Evolutionary conservation across 2,113 vertebrate species (phyloP).

Genomic region (Coptodon bakossiorum): DNA sequence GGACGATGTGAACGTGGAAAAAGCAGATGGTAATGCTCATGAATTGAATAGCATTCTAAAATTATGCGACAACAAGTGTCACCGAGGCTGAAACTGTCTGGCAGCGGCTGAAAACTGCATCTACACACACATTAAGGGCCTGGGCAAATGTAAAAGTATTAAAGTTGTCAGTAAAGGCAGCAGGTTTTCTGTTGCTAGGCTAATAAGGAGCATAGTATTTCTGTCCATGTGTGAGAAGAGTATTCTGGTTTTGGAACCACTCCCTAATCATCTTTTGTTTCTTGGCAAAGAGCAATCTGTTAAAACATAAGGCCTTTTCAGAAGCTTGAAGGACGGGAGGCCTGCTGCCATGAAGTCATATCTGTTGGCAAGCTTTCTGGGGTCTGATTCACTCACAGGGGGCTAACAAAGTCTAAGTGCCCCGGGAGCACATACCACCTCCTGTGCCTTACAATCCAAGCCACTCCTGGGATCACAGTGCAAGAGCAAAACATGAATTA

Average conservation of each 20-base stretch:
- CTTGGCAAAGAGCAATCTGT: conserved; percentile 61
- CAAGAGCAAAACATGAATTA: conserved; percentile 15
- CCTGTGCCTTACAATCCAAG: conserved; percentile 17
- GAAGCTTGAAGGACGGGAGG: conserved; percentile 35
- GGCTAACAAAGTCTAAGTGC: conserved; percentile 24
- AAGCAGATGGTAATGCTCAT: conserved; percentile 13
- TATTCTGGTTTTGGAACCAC: conserved; percentile 49
- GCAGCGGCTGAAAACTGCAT: background rate
- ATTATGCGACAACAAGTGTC: conserved; percentile 10
- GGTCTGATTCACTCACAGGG: conserved; percentile 32
- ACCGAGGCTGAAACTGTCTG: background rate
- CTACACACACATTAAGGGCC: background rate
- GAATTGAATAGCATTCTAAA: background rate
- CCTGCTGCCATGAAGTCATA: conserved; percentile 64
- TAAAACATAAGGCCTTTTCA: conserved; percentile 65
- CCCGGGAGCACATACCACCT: conserved; percentile 23
- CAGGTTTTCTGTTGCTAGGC: conserved; percentile 24
- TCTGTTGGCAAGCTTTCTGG: conserved; percentile 55
- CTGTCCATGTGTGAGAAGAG: conserved; percentile 12
- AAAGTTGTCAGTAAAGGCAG: background rate
- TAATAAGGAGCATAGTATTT: conserved; percentile 23
- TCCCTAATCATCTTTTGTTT: conserved; percentile 64
- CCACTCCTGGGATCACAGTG: conserved; percentile 7
- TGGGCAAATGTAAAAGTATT: background rate
- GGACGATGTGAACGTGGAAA: background rate